Evolutionary conservation across 2,888 invertebrate species (phyloP), one percentile per base, ranked within the genome.

Genomic region (Dyspetes luteomarginatus): DNA sequence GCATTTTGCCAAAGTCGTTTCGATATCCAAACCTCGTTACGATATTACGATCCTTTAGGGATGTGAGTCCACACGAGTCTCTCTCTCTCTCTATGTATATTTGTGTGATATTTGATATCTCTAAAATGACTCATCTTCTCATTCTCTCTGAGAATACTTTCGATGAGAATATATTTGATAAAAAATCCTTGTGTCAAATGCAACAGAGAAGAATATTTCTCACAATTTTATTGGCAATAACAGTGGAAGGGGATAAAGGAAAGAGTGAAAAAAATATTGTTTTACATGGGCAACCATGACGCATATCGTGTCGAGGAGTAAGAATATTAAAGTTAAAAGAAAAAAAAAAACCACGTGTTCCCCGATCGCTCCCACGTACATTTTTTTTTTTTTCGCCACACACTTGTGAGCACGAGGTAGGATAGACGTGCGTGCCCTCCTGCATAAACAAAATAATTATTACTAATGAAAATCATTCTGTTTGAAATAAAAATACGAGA

Each of bases 391-490:
- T 19, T 15, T 85, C 84, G 83, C 82, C 83, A 85, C 87, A 86
- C 87, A 89, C 87, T 86, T 85, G 86, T 85, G 88, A 89, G 87
- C 86, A 87, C 72, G 65, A 77, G 67, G 9, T 28, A 50, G 82
- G 85, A 85, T 81, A 82, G 77, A 50, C 85, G 88, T 86, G 88
- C 90, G 89, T 90, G 90, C 88, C n/a, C 86, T 85, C 84, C 85
- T 85, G 84, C 86, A 83, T 90, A 88, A 85, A 89, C 86, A 86
- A 86, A 82, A 50, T 50, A 7, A 36, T 36, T 30, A 5, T 12
- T 4, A 22, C 5, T 19, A 5, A 30, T 4, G 5, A 17, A 17
- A 24, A 36, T 50, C n/a, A n/a, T 67, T 50, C 5, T 36, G 12
- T 12, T 36, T 7, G 7, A 36, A 2, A 36, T n/a, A 52, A 1